A percentile compares a stretch with the other conserved stretches of the same genome.
These are phyloP conservation scores for Megaceryle maxima DNA, from an alignment of 2,113 vertebrate species.

Conservation along the genomic window DNA sequence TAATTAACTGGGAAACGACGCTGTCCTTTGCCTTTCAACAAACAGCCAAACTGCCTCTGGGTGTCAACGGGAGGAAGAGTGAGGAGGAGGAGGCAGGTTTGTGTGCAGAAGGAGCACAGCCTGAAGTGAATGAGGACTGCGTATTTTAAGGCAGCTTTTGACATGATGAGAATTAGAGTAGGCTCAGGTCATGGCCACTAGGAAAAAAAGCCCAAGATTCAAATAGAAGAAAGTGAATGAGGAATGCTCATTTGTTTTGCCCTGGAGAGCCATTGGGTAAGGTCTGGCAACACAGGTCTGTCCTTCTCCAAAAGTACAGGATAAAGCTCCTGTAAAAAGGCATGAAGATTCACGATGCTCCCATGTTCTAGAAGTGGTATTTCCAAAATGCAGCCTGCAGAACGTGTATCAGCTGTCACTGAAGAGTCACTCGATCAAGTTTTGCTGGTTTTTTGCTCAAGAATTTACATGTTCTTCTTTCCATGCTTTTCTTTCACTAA, in stretches of 20 bases:
- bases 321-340: background rate
- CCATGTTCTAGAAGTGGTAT: background rate
- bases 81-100: background rate
- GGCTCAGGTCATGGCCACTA: background rate
- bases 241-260: background rate
- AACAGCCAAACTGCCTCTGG: background rate
- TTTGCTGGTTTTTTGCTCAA: background rate
- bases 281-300: background rate
- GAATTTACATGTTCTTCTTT: background rate
- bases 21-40: background rate
- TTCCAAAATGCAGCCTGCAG: background rate
- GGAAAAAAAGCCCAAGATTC: background rate
- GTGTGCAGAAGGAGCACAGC: background rate
- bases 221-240: background rate
- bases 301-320: background rate
- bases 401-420: background rate
- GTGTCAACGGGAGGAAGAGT: background rate
- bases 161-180: background rate
- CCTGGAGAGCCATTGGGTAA: background rate
- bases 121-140: background rate
- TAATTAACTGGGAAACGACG: background rate
- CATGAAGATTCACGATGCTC: background rate
- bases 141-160: slow-evolving; percentile 3
- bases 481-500: background rate
- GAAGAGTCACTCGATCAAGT: background rate